phyloP scores from a whole-genome alignment of 2,797 vertebrate genomes.

The Furcifer pardalis region DNA sequence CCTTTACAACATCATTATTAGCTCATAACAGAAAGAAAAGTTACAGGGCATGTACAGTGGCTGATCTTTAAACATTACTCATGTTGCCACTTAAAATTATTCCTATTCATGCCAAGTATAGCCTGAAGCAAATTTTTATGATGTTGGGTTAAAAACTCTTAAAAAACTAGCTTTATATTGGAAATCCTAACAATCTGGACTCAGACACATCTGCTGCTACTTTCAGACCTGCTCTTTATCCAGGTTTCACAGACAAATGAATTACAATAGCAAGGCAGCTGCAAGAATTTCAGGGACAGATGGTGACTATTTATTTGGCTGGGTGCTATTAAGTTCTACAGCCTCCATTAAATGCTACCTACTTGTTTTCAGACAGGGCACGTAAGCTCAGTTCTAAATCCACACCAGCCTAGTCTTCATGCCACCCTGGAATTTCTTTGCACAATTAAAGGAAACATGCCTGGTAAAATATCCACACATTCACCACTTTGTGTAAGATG shows the following conservation, averaged over 20 bases:
- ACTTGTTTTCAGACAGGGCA: constrained; percentile 14
- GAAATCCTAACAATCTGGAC: constrained; percentile 28
- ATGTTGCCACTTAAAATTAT: constrained; percentile 32
- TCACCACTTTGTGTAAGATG: neutral
- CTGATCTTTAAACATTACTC: constrained; percentile 15
- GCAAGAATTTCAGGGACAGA: constrained; percentile 21
- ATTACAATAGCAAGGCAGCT: constrained; percentile 14
- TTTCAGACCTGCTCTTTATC: constrained; percentile 12
- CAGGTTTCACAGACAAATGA: constrained; percentile 24
- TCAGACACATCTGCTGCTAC: constrained; percentile 23
- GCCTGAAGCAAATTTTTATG: constrained; percentile 24
- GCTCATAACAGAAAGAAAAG: constrained; percentile 15
- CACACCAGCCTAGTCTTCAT: neutral
- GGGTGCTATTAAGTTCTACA: constrained; percentile 25
- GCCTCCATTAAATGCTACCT: constrained; percentile 19
- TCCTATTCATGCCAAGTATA: constrained; percentile 13
- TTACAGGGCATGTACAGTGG: constrained; percentile 4
- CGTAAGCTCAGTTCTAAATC: neutral
- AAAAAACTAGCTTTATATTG: constrained; percentile 24
- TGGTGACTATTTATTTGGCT: constrained; percentile 24
- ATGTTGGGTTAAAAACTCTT: constrained; percentile 23
- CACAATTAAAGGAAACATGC: neutral
- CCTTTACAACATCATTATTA: constrained; percentile 24
- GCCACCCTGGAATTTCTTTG: neutral
- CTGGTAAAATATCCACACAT: neutral